Base-by-base conservation (phyloP, 2,888 invertebrate genomes). In the Drosophila emarginata region DNA sequence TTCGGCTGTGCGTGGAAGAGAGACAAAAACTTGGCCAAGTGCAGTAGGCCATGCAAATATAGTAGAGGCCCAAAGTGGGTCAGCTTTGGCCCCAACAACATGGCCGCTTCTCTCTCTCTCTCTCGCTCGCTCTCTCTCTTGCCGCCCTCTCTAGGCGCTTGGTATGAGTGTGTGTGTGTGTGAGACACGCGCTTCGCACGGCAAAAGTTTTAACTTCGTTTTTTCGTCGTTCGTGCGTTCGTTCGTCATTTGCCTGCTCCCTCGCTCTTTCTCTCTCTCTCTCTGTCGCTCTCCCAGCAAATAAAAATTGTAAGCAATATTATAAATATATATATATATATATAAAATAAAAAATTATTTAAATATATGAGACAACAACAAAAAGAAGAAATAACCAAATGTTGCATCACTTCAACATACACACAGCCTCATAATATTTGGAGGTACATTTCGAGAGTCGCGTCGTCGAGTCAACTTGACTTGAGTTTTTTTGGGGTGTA, bases 11-110 rank as follows among this genome's bases (percentile, higher is more conserved):
- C 64, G 53, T 40, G 76, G 26, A 79, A 90, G 79, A 71, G 89
- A 86, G 88, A 91, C 86, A 87, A 88, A 91, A 91, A 91, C 90
- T 91, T 91, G 92, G 92, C 91, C 92, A 92, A 92, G 92, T 92
- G 91, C 92, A 92, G 91, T 92, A 91, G 92, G 92, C 91, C 91
- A 91, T 91, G 90, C 89, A 90, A 90, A 90, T 90, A 87, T 45
- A 45, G 45, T 45, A 45, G 45, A 45, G 45, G 79, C 57, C 75
- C 75, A 82, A 91, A 91, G 89, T 91, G 87, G 91, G 91, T 91
- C 91, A 91, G 83, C 78, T 63, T 76, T 79, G 61, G 57, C 57
- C 45, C 21, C 45, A 45, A 45, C 28, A 72, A 65, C 52, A 72
- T 52, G 52, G 73, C 70, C 54, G 59, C 70, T 52, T 54, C n/a